phyloP scores from a whole-genome alignment of 2,113 vertebrate genomes.

The Mirza zaza region DNA sequence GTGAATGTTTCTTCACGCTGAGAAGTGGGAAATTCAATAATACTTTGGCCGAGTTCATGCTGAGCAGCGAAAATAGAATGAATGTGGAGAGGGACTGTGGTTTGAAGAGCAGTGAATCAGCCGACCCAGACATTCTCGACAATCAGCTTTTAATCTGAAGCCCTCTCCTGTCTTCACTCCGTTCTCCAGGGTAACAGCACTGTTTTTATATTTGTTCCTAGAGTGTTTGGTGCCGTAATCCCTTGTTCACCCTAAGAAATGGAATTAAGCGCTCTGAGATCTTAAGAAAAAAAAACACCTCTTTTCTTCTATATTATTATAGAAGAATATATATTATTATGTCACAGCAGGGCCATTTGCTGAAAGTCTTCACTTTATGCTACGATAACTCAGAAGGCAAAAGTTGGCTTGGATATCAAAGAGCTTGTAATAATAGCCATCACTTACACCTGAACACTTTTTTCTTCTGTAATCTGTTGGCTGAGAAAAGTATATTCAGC shows the following conservation, averaged over 20 bases:
- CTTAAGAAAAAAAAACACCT: background rate
- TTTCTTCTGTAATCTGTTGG: background rate
- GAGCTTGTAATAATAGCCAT: background rate
- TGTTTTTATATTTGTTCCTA: background rate
- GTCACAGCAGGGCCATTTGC: background rate
- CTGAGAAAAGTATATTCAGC: background rate
- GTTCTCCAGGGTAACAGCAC: slow-evolving; percentile 12
- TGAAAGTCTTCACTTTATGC: background rate
- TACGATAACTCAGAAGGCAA: background rate
- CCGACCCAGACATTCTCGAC: slow-evolving; percentile 22
- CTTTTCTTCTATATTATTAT: background rate
- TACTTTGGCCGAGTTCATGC: slow-evolving; percentile 71
- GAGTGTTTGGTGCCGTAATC: background rate
- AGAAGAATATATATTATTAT: background rate
- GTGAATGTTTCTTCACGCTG: slow-evolving; percentile 71
- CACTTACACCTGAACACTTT: background rate
- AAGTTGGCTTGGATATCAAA: background rate
- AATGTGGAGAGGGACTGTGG: slow-evolving; percentile 55
- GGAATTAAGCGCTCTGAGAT: slow-evolving; percentile 19
- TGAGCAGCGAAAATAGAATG: slow-evolving; percentile 75
- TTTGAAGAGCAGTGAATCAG: slow-evolving; percentile 64
- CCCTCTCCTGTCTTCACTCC: background rate
- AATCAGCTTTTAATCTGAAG: slow-evolving; percentile 9
- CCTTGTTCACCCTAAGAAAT: slow-evolving; percentile 34
- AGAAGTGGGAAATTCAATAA: slow-evolving; percentile 79